Conservation (phyloP, 2,113 vertebrate genomes). For the Progne subis region DNA sequence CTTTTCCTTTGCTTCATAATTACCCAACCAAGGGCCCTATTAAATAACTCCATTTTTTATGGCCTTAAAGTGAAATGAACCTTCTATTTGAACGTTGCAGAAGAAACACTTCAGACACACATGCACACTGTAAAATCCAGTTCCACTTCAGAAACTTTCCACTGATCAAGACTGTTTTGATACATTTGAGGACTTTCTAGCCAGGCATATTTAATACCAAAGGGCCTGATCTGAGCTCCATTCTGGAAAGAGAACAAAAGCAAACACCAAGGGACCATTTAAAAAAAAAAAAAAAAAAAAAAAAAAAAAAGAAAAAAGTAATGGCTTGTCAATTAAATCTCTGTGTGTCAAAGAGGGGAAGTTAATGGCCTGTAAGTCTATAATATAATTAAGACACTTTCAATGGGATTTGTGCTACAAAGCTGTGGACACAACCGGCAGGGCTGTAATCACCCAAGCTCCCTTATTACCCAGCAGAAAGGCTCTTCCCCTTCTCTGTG, state of each 20-base stretch:
- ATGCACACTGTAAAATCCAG: not conserved
- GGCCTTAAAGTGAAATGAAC: constrained; percentile 61
- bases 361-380: constrained; percentile 30
- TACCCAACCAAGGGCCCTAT: constrained; percentile 64
- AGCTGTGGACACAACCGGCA: not conserved
- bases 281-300: constrained; percentile 12
- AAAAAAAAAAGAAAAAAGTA: not conserved
- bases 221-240: not conserved
- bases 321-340: not conserved
- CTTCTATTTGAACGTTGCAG: not conserved
- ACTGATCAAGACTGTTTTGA: not conserved
- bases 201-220: not conserved
- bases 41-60: constrained; percentile 63
- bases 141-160: constrained; percentile 30
- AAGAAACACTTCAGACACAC: constrained; percentile 43
- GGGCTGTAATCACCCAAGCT: not conserved
- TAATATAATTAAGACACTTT: not conserved
- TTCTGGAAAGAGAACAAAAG: not conserved
- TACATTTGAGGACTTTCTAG: not conserved
- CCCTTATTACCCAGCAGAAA: not conserved
- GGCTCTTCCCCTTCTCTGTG: not conserved
- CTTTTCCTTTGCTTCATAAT: constrained; percentile 64
- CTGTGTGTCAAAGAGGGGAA: not conserved
- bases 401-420: constrained; percentile 26
- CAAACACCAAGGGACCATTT: not conserved